Conservation (phyloP, 1,140 invertebrate genomes). For the Trichomalopsis sarcophagae region DNA sequence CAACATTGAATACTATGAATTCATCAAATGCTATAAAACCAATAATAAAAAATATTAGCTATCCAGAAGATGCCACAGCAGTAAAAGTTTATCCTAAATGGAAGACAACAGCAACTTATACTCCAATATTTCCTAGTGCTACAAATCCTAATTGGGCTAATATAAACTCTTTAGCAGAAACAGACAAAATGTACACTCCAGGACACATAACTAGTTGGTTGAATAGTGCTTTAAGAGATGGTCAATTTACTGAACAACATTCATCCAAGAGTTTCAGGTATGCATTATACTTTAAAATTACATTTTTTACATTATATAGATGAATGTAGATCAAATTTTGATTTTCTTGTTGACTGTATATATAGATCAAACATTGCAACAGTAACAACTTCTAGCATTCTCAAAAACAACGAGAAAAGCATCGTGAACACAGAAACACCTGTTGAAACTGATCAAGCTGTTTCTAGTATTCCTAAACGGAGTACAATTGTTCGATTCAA, state of each 20-base stretch:
- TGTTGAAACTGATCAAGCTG: background rate
- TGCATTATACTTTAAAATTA: background rate
- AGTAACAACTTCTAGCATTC: background rate
- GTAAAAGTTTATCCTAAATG: conserved; percentile 28
- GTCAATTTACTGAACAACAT: background rate
- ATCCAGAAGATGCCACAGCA: background rate
- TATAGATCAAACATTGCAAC: background rate
- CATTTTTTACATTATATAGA: background rate
- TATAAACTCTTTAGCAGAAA: background rate
- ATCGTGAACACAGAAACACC: background rate
- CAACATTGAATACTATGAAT: background rate
- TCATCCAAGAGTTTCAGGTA: conserved; percentile 26
- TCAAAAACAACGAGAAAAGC: background rate
- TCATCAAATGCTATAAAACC: background rate
- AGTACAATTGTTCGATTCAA: background rate
- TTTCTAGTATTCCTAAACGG: background rate
- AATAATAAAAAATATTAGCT: background rate
- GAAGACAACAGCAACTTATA: conserved; percentile 33
- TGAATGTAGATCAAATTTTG: background rate
- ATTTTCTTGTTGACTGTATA: background rate
- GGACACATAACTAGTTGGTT: background rate
- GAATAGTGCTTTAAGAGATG: background rate
- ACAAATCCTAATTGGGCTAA: conserved; percentile 28
- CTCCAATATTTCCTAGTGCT: conserved; percentile 13
- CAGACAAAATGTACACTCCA: conserved; percentile 37